A percentile compares a stretch with the other conserved stretches of the same genome.
phyloP scores from a whole-genome alignment of 2,888 invertebrate genomes.

The Orchestes rusci region DNA sequence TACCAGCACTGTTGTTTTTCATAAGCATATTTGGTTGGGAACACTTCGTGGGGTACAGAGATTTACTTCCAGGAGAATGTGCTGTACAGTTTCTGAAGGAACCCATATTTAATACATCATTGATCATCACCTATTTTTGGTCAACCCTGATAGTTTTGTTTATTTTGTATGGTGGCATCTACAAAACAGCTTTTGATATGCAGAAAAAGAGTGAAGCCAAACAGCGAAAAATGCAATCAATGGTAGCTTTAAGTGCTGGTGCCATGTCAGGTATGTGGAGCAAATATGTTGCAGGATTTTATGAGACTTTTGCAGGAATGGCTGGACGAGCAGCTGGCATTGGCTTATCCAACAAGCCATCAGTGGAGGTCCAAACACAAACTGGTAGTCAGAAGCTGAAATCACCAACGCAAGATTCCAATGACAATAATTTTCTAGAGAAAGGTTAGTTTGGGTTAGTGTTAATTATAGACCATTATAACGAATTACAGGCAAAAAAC shows the following conservation, averaged over 20 bases:
- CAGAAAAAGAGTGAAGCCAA: conserved; percentile 96
- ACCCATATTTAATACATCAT: conserved; percentile 92
- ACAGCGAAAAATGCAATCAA: conserved; percentile 90
- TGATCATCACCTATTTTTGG: conserved; percentile 87
- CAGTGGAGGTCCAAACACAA: conserved; percentile 16
- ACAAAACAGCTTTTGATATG: conserved; percentile 95
- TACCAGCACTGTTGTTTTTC: conserved; percentile 93
- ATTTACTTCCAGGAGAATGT: conserved; percentile 81
- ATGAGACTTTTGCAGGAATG: conserved; percentile 52
- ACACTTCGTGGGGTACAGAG: conserved; percentile 89
- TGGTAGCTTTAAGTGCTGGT: conserved; percentile 85
- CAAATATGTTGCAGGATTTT: background rate
- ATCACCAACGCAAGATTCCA: conserved; percentile 10
- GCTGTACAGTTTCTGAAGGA: conserved; percentile 97
- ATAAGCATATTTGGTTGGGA: conserved; percentile 99
- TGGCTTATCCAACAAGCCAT: conserved; percentile 53
- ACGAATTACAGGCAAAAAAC: conserved; percentile 27
- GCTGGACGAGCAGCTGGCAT: conserved; percentile 82
- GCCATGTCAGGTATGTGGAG: conserved; percentile 58
- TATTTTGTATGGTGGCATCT: conserved; percentile 93
- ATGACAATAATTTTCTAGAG: conserved; percentile 21
- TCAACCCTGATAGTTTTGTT: conserved; percentile 86
- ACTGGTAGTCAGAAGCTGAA: conserved; percentile 13
- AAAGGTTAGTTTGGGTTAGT: conserved; percentile 6
- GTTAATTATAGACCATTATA: background rate